phyloP scores from a whole-genome alignment of 2,113 vertebrate genomes.

The Catharus fuscescens region DNA sequence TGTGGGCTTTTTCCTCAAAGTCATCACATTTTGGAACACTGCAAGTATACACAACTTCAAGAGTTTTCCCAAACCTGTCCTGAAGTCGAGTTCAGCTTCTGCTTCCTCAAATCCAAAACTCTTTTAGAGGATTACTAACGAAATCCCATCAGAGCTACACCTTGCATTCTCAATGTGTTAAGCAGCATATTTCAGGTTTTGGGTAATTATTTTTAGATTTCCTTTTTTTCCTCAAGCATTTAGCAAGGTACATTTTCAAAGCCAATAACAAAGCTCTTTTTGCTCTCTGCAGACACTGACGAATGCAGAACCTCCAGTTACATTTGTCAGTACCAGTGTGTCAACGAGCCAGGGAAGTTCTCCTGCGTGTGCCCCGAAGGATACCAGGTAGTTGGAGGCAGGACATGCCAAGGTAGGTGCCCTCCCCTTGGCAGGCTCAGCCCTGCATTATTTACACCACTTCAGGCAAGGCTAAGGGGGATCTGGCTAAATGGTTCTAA shows the following conservation, averaged over 20 bases:
- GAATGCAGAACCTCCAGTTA: conserved; percentile 93
- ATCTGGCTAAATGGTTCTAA: background rate
- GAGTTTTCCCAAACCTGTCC: background rate
- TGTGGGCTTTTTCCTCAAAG: background rate
- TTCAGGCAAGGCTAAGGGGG: background rate
- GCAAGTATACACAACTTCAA: background rate
- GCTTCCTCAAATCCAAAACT: background rate
- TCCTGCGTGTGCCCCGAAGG: conserved; percentile 91
- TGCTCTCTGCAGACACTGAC: conserved; percentile 83
- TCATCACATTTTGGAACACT: background rate
- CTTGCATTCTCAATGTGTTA: background rate
- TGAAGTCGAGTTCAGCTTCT: background rate
- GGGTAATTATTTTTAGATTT: background rate
- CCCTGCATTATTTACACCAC: background rate
- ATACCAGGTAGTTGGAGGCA: conserved; percentile 88
- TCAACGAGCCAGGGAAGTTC: conserved; percentile 91
- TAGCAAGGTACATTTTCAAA: background rate
- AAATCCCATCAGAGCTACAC: background rate
- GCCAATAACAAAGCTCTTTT: background rate
- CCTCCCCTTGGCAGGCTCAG: background rate
- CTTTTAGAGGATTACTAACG: background rate
- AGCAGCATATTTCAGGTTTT: background rate
- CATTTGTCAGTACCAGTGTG: conserved; percentile 91
- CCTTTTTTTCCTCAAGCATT: background rate
- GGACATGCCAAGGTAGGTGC: conserved; percentile 89